Evolutionary conservation across 2,113 vertebrate species (phyloP).

Genomic region (Opisthocomus hoazin): DNA sequence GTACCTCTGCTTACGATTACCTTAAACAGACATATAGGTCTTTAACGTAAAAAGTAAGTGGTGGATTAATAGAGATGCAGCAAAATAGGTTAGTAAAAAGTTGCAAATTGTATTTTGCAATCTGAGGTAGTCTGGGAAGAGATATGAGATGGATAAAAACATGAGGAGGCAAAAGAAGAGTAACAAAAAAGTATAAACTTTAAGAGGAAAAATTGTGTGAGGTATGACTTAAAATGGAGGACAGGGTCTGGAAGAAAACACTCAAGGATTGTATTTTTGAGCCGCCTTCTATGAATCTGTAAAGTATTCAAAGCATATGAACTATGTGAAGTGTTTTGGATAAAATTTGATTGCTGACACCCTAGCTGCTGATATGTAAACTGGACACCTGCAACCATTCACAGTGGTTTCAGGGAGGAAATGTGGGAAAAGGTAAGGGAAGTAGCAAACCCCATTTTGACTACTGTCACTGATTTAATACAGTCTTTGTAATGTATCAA

Average conservation of each 20-base stretch:
- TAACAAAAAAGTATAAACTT: neutral
- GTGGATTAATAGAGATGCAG: neutral
- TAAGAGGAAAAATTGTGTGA: neutral
- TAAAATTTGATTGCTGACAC: neutral
- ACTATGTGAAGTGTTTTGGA: neutral
- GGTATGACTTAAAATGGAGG: neutral
- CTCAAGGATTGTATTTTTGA: neutral
- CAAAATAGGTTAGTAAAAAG: neutral
- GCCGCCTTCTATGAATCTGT: neutral
- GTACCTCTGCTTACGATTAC: neutral
- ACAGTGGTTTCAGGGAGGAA: neutral
- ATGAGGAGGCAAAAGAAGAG: neutral
- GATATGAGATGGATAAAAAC: neutral
- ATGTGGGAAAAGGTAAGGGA: neutral
- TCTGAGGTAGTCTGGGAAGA: neutral
- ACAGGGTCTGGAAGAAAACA: neutral
- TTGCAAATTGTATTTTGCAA: neutral
- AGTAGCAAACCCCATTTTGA: neutral
- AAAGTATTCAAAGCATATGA: neutral
- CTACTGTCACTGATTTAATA: neutral
- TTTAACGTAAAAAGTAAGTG: neutral
- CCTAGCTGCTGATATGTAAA: neutral
- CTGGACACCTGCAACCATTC: neutral
- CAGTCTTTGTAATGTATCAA: neutral
- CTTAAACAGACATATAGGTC: neutral